phyloP scores from a whole-genome alignment of 2,797 vertebrate genomes.

The Poeciliopsis presidionis region DNA sequence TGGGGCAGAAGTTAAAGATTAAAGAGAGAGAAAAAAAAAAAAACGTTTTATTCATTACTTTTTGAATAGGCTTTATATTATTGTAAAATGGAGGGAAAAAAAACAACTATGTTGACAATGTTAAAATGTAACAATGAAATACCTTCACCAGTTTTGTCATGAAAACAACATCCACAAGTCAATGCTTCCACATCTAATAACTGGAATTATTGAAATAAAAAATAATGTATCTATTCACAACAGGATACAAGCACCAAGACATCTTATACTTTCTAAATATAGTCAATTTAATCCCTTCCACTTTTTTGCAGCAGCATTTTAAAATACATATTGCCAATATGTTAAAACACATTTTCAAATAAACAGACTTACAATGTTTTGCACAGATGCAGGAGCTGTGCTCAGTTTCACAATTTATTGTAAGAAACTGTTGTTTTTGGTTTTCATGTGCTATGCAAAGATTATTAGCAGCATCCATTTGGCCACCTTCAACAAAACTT shows the following conservation, averaged over 20 bases:
- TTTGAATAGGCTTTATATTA: not conserved
- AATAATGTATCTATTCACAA: not conserved
- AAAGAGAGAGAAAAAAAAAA: slow-evolving; percentile 45
- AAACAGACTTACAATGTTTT: not conserved
- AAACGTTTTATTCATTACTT: slow-evolving; percentile 9
- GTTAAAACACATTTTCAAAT: not conserved
- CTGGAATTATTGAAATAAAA: not conserved
- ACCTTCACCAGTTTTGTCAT: not conserved
- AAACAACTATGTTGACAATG: not conserved
- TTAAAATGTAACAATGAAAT: not conserved
- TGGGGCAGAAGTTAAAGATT: slow-evolving; percentile 41
- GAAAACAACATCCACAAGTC: too few species aligned
- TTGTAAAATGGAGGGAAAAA: not conserved
- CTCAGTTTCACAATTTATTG: not conserved
- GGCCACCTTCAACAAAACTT: not conserved
- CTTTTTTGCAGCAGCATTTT: not conserved
- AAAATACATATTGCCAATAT: not conserved
- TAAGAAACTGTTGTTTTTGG: not conserved
- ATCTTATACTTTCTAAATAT: not conserved
- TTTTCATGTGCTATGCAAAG: not conserved
- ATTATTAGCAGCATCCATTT: not conserved
- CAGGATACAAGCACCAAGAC: not conserved
- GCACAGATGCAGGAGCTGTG: not conserved
- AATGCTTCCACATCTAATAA: not conserved
- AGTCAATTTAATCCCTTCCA: not conserved